Conservation (phyloP, 2,113 vertebrate species). For the Bagarius yarrelli region DNA sequence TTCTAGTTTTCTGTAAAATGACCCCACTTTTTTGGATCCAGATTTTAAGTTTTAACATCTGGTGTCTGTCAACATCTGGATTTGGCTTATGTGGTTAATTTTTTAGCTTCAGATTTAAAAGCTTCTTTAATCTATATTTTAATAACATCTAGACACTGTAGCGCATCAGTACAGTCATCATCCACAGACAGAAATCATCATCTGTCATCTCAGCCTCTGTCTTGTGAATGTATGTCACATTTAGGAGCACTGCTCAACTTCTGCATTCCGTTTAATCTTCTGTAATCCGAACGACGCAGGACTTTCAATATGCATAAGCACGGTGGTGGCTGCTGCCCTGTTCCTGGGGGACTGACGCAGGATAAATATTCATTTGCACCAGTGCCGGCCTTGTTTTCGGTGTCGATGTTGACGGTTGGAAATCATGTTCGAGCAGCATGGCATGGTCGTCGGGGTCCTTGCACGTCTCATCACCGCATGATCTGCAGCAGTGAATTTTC, state of each 20-base stretch:
- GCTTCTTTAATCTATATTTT: conserved; percentile 6
- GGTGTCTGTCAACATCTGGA: conserved; percentile 1
- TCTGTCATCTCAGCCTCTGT: no score
- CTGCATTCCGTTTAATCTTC: conserved; percentile 34
- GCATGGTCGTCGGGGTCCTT: conserved; percentile 30
- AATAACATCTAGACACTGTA: conserved; percentile 1
- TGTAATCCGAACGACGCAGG: conserved; percentile 27
- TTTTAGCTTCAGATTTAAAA: background rate
- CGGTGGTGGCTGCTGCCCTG: background rate
- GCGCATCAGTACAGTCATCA: background rate
- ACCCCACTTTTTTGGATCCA: background rate
- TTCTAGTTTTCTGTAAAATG: background rate
- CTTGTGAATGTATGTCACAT: background rate
- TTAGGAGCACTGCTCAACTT: conserved; percentile 24
- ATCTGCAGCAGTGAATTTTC: conserved; percentile 65
- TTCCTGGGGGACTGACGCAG: conserved; percentile 15
- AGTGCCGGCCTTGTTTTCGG: conserved; percentile 6
- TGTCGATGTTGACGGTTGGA: conserved; percentile 47
- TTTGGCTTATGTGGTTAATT: conserved; percentile 9
- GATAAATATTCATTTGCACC: conserved; percentile 10
- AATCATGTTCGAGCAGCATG: conserved; percentile 43
- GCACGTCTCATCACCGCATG: conserved; percentile 24
- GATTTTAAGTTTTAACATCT: background rate
- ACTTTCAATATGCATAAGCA: background rate
- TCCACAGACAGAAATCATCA: conserved; percentile 1